These are phyloP conservation scores for Caenorhabditis inopinata DNA, from an alignment of 1,140 invertebrate species.

Conservation along the genomic window DNA sequence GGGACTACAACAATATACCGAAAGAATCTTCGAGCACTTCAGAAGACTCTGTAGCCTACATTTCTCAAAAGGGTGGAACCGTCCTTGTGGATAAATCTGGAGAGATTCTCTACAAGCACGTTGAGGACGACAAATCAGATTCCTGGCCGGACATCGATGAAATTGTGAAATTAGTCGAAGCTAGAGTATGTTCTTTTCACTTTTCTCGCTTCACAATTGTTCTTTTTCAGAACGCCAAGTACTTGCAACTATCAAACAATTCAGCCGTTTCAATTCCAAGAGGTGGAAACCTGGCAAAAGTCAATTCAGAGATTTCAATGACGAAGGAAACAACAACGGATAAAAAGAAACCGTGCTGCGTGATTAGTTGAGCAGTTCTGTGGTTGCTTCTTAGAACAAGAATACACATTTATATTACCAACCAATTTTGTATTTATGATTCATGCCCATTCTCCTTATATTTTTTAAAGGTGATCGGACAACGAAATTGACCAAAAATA, in stretches of 20 bases:
- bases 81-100: constrained; percentile 24
- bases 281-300: constrained; percentile 11
- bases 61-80: constrained; percentile 34
- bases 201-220: too few relatives aligned
- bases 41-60: constrained; percentile 19
- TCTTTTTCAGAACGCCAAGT: not conserved
- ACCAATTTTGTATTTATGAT: too few relatives aligned
- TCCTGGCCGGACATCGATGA: constrained; percentile 15
- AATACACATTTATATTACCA: too few relatives aligned
- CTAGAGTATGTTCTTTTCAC: not conserved
- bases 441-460: not conserved
- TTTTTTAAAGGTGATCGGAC: too few relatives aligned
- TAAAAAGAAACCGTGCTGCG: constrained; percentile 14
- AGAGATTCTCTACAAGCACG: constrained; percentile 28
- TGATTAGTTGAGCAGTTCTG: constrained; percentile 14
- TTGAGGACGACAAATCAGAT: constrained; percentile 13
- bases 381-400: too few relatives aligned
- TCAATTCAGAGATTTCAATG: not conserved
- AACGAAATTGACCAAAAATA: too few relatives aligned
- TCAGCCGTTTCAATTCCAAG: not conserved
- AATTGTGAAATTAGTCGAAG: not conserved
- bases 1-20: not conserved
- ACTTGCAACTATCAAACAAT: not conserved
- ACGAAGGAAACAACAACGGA: not conserved
- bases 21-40: not conserved